Evolutionary conservation across 2,888 invertebrate species (phyloP).

Genomic region (Chalcis sispes): DNA sequence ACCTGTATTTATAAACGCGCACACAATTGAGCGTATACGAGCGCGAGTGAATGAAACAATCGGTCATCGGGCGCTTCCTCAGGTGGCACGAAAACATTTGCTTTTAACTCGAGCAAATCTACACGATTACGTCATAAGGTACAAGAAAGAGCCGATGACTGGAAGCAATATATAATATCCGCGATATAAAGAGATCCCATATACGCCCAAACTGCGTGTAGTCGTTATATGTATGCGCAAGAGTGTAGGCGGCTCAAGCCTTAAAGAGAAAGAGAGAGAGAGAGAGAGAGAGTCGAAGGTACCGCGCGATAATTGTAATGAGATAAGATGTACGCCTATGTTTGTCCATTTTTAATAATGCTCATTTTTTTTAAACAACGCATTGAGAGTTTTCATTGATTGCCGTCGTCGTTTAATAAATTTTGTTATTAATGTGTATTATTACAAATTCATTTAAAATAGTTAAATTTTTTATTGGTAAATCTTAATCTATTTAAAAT

Average conservation of each 20-base stretch:
- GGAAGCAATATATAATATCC: too few relatives aligned
- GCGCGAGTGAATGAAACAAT: too few relatives aligned
- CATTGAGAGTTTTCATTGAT: too few relatives aligned
- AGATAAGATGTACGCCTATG: too few relatives aligned
- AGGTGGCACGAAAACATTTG: constrained; percentile 12
- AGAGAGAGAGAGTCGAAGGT: neutral
- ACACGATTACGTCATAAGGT: constrained; percentile 36
- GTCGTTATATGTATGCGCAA: neutral
- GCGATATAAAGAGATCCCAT: constrained; percentile 20
- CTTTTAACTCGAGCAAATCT: constrained; percentile 23
- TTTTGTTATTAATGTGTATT: too few relatives aligned
- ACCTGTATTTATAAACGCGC: neutral
- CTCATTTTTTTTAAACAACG: too few relatives aligned
- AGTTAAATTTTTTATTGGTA: too few relatives aligned
- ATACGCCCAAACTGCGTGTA: neutral
- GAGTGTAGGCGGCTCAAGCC: constrained; percentile 25
- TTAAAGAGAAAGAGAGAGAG: constrained; percentile 10
- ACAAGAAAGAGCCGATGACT: constrained; percentile 28
- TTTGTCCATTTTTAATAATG: too few relatives aligned
- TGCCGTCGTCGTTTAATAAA: too few relatives aligned
- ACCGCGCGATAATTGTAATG: constrained; percentile 11
- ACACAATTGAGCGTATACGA: too few relatives aligned
- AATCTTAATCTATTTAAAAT: too few relatives aligned
- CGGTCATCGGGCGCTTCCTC: constrained; percentile 25
- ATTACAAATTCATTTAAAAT: too few relatives aligned